Base-by-base conservation (phyloP, 2,797 vertebrate genomes). In the Cichlasoma orientale region DNA sequence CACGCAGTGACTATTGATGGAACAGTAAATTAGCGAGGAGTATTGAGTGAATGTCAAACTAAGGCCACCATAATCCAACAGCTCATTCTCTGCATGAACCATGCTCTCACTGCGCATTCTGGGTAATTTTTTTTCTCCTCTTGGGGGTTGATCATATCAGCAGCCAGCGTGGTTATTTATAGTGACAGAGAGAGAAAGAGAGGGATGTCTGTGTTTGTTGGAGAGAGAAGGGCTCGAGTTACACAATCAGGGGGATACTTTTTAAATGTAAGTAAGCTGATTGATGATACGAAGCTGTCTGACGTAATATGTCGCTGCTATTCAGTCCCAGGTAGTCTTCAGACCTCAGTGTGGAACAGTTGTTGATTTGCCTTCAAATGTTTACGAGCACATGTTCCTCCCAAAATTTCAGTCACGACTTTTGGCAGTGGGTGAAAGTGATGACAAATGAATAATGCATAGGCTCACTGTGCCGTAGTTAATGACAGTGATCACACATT, bases 111-210 rank as follows among this genome's bases (percentile, higher is more conserved):
- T 71, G 31, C 93, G 91, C 91, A 94, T 92, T 76, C 79, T 91
- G 90, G 92, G 91, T 94, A 91, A 93, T 93, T 93, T 87, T 92
- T 93, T 87, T 83, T 92, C 91, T 88, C 44, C 87, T 91, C 92
- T 82, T 23, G 74, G 79, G 88, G 82, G 88, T 90, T 90, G 88
- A 91, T 92, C 86, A 75, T 91, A 90, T 92, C 90, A 93, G 77
- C 77, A 82, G 83, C 84, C 77, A 75, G 83, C 56, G 86, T 85
- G 88, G 83, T 89, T 92, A 94, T 93, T 94, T 83, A 85, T 71
- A 69, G 83, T 90, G 89, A 92, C 92, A 83, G 58, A 83, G 75
- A 77, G 55, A 77, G 77, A 59, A 2, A 19, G 44, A 53, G 52
- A 80, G 63, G 11, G 27, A 13, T 12, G 47, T 56, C 41, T 25